phyloP scores from a whole-genome alignment of 2,113 vertebrate genomes.

The Eolophus roseicapilla region DNA sequence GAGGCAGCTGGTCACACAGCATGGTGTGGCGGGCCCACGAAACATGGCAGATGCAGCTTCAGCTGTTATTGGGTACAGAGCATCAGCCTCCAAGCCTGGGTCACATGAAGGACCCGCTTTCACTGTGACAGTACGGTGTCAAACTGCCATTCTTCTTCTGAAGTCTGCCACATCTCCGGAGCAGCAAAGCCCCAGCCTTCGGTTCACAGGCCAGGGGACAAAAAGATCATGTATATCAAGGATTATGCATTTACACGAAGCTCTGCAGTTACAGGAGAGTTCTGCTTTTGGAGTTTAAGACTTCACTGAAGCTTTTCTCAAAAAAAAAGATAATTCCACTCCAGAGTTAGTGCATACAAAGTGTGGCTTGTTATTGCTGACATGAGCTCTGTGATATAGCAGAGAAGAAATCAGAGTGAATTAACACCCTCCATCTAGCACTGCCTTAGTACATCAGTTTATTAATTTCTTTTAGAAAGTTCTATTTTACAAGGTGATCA shows the following conservation, averaged over 20 bases:
- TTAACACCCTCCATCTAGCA: no score
- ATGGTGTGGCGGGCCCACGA: slow-evolving; percentile 70
- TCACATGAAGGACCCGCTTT: slow-evolving; percentile 72
- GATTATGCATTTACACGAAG: background rate
- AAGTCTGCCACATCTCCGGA: slow-evolving; percentile 41
- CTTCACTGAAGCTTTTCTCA: background rate
- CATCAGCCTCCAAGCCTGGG: slow-evolving; percentile 73
- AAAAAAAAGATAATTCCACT: background rate
- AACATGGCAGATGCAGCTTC: slow-evolving; percentile 79
- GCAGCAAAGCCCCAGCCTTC: slow-evolving; percentile 14
- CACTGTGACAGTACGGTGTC: slow-evolving; percentile 77
- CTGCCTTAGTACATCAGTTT: background rate
- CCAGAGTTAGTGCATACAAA: background rate
- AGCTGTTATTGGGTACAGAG: slow-evolving; percentile 77
- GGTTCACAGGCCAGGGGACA: slow-evolving; percentile 38
- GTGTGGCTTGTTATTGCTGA: background rate
- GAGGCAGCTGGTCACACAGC: slow-evolving; percentile 84
- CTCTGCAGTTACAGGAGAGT: background rate
- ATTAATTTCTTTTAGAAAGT: background rate
- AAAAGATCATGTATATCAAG: background rate
- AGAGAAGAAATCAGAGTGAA: background rate
- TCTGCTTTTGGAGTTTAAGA: background rate
- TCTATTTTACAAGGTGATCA: background rate
- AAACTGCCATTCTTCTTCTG: slow-evolving; percentile 78
- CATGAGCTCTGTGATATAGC: background rate